A percentile compares a stretch with the other conserved stretches of the same genome.
Conservation (phyloP, 2,797 vertebrate species). For the Leuciscus waleckii region DNA sequence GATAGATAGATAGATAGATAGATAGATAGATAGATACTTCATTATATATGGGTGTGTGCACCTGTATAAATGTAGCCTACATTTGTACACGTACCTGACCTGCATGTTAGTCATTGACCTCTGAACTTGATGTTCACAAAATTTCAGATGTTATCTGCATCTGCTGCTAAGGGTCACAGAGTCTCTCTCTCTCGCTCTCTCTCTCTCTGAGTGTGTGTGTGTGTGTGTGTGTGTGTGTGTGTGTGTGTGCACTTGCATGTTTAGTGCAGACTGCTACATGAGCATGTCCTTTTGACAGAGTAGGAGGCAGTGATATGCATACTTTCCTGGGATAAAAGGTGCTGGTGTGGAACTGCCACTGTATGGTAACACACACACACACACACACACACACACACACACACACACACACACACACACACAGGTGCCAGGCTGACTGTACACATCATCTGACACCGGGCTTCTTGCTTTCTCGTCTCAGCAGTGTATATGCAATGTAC, state of each 20-base stretch:
- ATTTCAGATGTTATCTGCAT: slow-evolving; percentile 27
- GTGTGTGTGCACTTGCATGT: slow-evolving; percentile 18
- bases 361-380: slow-evolving; percentile 48
- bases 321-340: slow-evolving; percentile 71
- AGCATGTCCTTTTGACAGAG: slow-evolving; percentile 45
- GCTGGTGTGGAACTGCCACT: slow-evolving; percentile 72
- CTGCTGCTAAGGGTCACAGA: slow-evolving; percentile 29
- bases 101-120: slow-evolving; percentile 38
- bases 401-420: slow-evolving; percentile 39
- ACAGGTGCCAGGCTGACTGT: slow-evolving; percentile 42
- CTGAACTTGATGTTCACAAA: slow-evolving; percentile 21
- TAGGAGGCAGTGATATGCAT: slow-evolving; percentile 71
- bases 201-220: neutral
- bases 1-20: neutral
- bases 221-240: neutral
- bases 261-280: slow-evolving; percentile 32
- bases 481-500: slow-evolving; percentile 51
- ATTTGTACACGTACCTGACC: slow-evolving; percentile 6
- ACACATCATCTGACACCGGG: slow-evolving; percentile 52
- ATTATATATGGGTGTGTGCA: neutral
- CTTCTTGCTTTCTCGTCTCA: slow-evolving; percentile 47
- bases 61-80: neutral
- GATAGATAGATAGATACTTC: neutral
- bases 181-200: neutral
- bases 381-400: slow-evolving; percentile 47